Conservation (phyloP, 2,888 invertebrate species). For the Fragum whitleyi region DNA sequence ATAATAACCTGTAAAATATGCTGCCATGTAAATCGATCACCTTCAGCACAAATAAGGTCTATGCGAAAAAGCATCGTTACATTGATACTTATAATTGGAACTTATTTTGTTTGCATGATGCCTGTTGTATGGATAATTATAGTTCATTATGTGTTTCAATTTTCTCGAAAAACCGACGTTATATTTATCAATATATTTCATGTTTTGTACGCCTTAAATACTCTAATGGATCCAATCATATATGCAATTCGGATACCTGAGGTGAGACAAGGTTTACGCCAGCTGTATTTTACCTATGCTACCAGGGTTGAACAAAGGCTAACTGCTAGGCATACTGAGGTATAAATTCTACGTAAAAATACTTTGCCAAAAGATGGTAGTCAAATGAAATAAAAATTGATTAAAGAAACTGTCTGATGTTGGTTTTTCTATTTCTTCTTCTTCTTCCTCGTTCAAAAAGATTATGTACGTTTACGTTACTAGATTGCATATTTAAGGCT, state of each 20-base stretch:
- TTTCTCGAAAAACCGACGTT: too few relatives aligned
- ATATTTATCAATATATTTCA: not conserved
- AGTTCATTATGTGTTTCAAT: not conserved
- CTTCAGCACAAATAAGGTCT: not conserved
- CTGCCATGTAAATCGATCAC: not conserved
- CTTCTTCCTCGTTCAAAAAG: too few relatives aligned
- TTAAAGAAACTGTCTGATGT: too few relatives aligned
- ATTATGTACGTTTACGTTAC: too few relatives aligned
- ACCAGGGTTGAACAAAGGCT: too few relatives aligned
- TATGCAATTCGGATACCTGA: conserved; percentile 6
- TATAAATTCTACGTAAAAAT: too few relatives aligned
- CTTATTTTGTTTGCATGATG: not conserved
- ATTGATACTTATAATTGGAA: not conserved
- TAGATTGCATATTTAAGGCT: too few relatives aligned
- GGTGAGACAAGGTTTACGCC: not conserved
- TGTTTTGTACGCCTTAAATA: not conserved
- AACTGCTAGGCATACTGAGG: too few relatives aligned
- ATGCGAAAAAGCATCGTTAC: not conserved
- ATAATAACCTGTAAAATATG: not conserved
- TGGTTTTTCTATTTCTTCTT: too few relatives aligned
- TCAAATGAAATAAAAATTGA: too few relatives aligned
- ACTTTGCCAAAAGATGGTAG: too few relatives aligned
- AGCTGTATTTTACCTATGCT: too few relatives aligned
- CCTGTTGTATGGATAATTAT: not conserved
- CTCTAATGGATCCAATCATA: not conserved